phyloP scores from a whole-genome alignment of 2,888 invertebrate genomes.

The Oegoconia quadripuncta region DNA sequence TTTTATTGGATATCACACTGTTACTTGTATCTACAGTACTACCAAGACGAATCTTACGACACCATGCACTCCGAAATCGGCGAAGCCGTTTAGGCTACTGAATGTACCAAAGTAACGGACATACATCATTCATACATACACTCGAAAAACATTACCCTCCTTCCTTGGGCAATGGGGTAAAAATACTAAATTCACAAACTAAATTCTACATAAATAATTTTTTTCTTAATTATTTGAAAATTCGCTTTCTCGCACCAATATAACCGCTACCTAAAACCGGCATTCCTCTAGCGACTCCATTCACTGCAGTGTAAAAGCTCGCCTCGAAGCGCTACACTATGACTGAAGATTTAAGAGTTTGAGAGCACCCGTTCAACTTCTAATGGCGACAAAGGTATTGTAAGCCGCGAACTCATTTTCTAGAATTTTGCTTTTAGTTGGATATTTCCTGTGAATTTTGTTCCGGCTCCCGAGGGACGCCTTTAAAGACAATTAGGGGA shows the following conservation, averaged over 20 bases:
- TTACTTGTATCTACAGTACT: too few species aligned
- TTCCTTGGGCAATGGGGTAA: not conserved
- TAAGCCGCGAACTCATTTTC: slow-evolving; percentile 12
- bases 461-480: not conserved
- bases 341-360: slow-evolving; percentile 29
- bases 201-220: too few species aligned
- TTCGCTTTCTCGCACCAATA: slow-evolving; percentile 3
- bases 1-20: too few species aligned
- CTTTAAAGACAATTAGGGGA: too few species aligned
- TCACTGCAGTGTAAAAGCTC: slow-evolving; percentile 19
- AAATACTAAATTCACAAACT: too few species aligned
- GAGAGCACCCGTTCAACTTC: slow-evolving; percentile 23
- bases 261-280: slow-evolving; percentile 2
- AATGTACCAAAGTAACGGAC: too few species aligned
- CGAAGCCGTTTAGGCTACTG: too few species aligned
- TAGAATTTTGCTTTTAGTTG: slow-evolving; percentile 2
- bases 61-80: too few species aligned
- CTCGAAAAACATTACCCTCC: too few species aligned
- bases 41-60: too few species aligned
- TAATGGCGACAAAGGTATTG: slow-evolving; percentile 22
- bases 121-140: too few species aligned
- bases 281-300: slow-evolving; percentile 10
- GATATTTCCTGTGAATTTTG: not conserved
- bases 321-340: slow-evolving; percentile 15
- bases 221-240: not conserved